Base-by-base conservation (phyloP, 2,113 vertebrate genomes). In the Scortum barcoo region DNA sequence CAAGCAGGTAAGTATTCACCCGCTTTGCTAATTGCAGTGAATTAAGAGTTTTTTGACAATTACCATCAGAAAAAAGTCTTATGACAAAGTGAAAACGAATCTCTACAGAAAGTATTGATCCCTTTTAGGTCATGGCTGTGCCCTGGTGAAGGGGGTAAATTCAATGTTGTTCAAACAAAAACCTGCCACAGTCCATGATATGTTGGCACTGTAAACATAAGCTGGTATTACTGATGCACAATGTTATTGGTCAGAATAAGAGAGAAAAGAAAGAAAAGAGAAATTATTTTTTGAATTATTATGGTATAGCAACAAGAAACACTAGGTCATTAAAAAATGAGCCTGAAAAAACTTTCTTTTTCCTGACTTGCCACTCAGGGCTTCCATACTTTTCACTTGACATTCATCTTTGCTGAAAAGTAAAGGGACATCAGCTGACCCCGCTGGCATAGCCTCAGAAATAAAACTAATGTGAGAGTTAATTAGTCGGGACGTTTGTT, bases 401-500 rank as follows among this genome's bases (percentile, higher is more conserved):
- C 24, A 75, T 66, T 51, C 38, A 7, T 5, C 11, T 54, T 71
- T 68, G 17, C 14, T 19, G 12, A 42, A 71, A 71, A 26, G 3
- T 20, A 20, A 12, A 26, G 10, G 1, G 42, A 5, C 5, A 53
- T 69, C 16, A 58, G 60, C 54, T 26, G 44, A 51, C 40, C n/a
- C 1, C 14, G 1, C 7, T 28, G 56, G 13, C n/a, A 57, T 73
- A 3, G 17, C 44, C 67, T 50, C 4, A 68, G 28, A 71, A 57
- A 46, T 46, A 65, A 70, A 74, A 30, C 22, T 51, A 78, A 83
- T 67, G 48, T 40, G 40, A 72, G 63, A 80, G 67, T 46, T 69
- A 77, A 82, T 69, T 51, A 73, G 67, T 65, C 38, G 56, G 62
- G 69, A 72, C 48, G 68, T 80, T 84, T 75, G 68, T 69, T 78